Evolutionary conservation across 2,888 invertebrate genomes (phyloP).

Genomic region (Calliphora vomitoria): DNA sequence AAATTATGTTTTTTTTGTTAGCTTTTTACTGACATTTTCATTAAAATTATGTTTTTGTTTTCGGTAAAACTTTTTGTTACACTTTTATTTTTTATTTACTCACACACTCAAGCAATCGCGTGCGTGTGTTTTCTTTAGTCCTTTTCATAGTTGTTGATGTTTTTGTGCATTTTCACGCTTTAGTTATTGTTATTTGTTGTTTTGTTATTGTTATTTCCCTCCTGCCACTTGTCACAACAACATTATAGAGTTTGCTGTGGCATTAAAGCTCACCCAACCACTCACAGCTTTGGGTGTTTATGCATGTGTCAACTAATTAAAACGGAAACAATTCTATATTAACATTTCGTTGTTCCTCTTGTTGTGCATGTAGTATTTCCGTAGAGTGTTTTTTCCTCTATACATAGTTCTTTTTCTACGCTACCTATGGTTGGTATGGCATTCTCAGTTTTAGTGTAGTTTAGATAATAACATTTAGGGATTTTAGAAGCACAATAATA

Average conservation of each 20-base stretch:
- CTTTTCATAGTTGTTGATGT: conserved; percentile 22
- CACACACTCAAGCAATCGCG: neutral
- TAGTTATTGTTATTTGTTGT: conserved; percentile 32
- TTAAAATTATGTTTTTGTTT: conserved; percentile 51
- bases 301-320: conserved; percentile 73
- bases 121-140: conserved; percentile 23
- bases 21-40: conserved; percentile 42
- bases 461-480: neutral
- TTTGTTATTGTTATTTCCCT: conserved; percentile 27
- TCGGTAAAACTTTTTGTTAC: conserved; percentile 10
- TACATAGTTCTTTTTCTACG: neutral
- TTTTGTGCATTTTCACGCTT: conserved; percentile 52
- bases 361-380: conserved; percentile 69
- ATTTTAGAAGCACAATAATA: no score
- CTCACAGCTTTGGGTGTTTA: conserved; percentile 48
- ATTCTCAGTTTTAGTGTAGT: no score
- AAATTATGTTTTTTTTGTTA: neutral
- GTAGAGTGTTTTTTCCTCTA: conserved; percentile 36
- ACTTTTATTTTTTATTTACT: conserved; percentile 1
- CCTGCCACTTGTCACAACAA: conserved; percentile 25
- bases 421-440: neutral
- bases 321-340: conserved; percentile 71
- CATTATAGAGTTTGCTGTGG: conserved; percentile 7
- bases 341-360: conserved; percentile 71
- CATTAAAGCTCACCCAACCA: conserved; percentile 42